Evolutionary conservation across 1,140 invertebrate species (phyloP), one percentile per base, ranked within the genome.

Genomic region (Zaprionus ornatus): DNA sequence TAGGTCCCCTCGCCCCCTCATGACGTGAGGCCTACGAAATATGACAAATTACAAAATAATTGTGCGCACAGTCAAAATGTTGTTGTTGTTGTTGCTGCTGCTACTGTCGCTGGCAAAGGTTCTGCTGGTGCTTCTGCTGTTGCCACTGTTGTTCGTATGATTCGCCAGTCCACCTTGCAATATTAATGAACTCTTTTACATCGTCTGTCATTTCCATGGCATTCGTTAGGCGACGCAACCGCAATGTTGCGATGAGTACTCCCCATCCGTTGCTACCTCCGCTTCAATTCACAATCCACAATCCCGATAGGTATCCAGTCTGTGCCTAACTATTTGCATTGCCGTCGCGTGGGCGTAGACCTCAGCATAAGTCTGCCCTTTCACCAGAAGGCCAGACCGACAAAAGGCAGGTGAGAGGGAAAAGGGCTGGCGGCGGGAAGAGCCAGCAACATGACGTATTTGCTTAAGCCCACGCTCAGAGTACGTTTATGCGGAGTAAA

Each of bases 11-110:
- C 23, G 55, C 50, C 45, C 66, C 56, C 37, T 50, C 29, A 56
- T 61, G 59, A 32, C 25, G 54, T 54, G 77, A 63, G 82, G 72
- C 71, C 84, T 74, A 80, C 66, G 83, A 87, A 83, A 84, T 88
- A 81, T 87, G 84, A 87, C 84, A 88, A 87, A 88, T 87, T 87
- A 84, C 84, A 88, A 88, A 87, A 87, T 88, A 87, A 87, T 87
- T 87, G 84, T 84, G 84, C 84, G 77, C 84, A 80, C 74, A 75
- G 80, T 88, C 77, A 84, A 87, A 87, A 88, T 88, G 84, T 68
- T 80, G 48, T 71, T 76, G 35, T 42, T 56, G 56, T 55, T 61
- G 56, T 21, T 56, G 37, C 48, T 35, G 29, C n/a, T 60, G 45
- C 12, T 52, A 42, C 27, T 21, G 63, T 15, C 29, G 9, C 29